Conservation (phyloP, 2,888 invertebrate species). For the Phragmatobia fuliginosa region DNA sequence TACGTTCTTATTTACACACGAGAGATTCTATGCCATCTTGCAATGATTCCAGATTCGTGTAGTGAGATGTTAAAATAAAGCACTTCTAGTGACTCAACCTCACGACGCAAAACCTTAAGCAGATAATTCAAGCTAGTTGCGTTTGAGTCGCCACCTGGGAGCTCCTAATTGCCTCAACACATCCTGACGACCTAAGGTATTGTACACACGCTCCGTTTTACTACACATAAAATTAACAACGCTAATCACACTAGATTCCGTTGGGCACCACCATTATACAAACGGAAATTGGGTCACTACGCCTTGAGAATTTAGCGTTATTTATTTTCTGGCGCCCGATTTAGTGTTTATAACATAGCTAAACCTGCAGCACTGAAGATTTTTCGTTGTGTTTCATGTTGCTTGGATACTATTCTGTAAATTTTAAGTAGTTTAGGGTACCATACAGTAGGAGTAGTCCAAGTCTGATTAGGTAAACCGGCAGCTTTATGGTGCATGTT, state of each 20-base stretch:
- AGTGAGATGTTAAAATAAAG: background rate
- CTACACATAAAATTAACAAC: slow-evolving; percentile 58
- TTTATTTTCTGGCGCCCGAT: slow-evolving; percentile 34
- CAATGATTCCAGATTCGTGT: background rate
- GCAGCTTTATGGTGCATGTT: background rate
- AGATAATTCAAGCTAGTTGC: slow-evolving; percentile 79
- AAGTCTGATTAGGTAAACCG: background rate
- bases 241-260: slow-evolving; percentile 51
- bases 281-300: slow-evolving; percentile 46
- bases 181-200: slow-evolving; percentile 54
- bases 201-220: slow-evolving; percentile 54
- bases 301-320: slow-evolving; percentile 29
- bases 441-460: background rate
- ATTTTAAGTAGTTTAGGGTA: background rate
- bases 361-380: background rate
- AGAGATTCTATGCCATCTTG: background rate
- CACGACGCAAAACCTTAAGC: slow-evolving; percentile 70
- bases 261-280: slow-evolving; percentile 26
- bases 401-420: background rate
- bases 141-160: slow-evolving; percentile 79
- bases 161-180: slow-evolving; percentile 75
- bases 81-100: slow-evolving; percentile 52
- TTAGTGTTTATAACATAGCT: slow-evolving; percentile 37
- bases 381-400: slow-evolving; percentile 1
- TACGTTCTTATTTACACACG: too few species aligned